A percentile compares a stretch with the other conserved stretches of the same genome.
Evolutionary conservation across 2,113 vertebrate species (phyloP).

Genomic region (Anoplopoma fimbria): DNA sequence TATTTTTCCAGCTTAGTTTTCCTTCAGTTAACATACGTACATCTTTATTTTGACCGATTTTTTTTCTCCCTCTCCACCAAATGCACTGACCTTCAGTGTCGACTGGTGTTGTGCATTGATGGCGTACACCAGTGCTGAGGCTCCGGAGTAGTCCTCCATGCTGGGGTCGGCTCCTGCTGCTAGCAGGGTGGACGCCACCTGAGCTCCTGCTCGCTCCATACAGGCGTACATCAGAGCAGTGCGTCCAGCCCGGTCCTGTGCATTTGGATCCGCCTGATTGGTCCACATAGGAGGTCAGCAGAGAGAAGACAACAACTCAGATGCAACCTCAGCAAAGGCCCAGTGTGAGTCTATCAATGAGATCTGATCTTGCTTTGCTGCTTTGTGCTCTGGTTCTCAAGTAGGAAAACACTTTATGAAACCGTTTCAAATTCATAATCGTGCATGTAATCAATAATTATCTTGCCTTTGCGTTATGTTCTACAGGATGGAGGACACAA

Average conservation of each 20-base stretch:
- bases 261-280: slow-evolving; percentile 75
- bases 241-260: slow-evolving; percentile 78
- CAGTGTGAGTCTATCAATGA: background rate
- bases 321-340: background rate
- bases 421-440: background rate
- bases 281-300: background rate
- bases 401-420: background rate
- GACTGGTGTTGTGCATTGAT: slow-evolving; percentile 76
- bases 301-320: background rate
- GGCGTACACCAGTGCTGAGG: slow-evolving; percentile 81
- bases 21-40: background rate
- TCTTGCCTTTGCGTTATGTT: background rate
- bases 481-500: slow-evolving; percentile 1
- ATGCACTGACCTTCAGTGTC: slow-evolving; percentile 69
- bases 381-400: background rate
- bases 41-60: background rate
- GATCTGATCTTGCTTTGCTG: background rate
- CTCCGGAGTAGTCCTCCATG: slow-evolving; percentile 78
- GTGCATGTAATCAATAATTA: background rate
- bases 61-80: background rate
- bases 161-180: slow-evolving; percentile 79
- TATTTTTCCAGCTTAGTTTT: background rate
- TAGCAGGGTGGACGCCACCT: slow-evolving; percentile 71
- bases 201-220: slow-evolving; percentile 72
- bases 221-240: slow-evolving; percentile 83